Percentiles rank a stretch among this genome's conserved stretches.
phyloP scores from a whole-genome alignment of 1,140 invertebrate genomes.

The Pararge aegeria region DNA sequence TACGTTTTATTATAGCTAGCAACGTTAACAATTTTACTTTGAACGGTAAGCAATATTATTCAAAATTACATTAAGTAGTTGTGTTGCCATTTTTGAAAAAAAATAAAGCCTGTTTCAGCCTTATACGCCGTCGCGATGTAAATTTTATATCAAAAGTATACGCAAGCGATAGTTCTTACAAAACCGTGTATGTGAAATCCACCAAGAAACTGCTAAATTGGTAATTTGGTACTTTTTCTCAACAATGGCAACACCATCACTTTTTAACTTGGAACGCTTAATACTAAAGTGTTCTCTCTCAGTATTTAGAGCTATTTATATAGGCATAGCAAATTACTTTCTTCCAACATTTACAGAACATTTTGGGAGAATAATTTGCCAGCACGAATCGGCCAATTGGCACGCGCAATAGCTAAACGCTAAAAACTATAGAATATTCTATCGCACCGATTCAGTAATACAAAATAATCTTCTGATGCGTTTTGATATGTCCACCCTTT shows the following conservation, averaged over 20 bases:
- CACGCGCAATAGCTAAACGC: conserved; percentile 26
- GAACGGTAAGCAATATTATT: conserved; percentile 69
- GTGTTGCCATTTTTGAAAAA: conserved; percentile 49
- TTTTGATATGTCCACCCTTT: conserved; percentile 62
- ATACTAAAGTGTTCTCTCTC: conserved; percentile 68
- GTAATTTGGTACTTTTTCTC: conserved; percentile 24
- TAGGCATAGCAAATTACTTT: conserved; percentile 18
- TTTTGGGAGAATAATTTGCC: conserved; percentile 16
- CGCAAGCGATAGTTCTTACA: conserved; percentile 54
- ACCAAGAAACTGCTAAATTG: conserved; percentile 32
- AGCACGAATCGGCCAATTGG: conserved; percentile 14
- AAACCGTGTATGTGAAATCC: conserved; percentile 35
- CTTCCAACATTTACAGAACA: conserved; percentile 29
- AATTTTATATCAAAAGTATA: conserved; percentile 57
- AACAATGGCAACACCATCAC: conserved; percentile 50
- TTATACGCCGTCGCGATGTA: conserved; percentile 34
- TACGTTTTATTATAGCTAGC: conserved; percentile 62
- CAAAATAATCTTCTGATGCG: conserved; percentile 36
- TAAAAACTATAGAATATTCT: conserved; percentile 59
- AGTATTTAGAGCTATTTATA: conserved; percentile 46
- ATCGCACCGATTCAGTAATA: conserved; percentile 46
- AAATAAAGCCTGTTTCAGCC: conserved; percentile 27
- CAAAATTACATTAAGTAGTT: conserved; percentile 40
- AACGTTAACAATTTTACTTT: conserved; percentile 67
- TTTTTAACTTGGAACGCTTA: conserved; percentile 43